Evolutionary conservation across 2,888 invertebrate genomes (phyloP).

Genomic region (Crioceris asparagi): DNA sequence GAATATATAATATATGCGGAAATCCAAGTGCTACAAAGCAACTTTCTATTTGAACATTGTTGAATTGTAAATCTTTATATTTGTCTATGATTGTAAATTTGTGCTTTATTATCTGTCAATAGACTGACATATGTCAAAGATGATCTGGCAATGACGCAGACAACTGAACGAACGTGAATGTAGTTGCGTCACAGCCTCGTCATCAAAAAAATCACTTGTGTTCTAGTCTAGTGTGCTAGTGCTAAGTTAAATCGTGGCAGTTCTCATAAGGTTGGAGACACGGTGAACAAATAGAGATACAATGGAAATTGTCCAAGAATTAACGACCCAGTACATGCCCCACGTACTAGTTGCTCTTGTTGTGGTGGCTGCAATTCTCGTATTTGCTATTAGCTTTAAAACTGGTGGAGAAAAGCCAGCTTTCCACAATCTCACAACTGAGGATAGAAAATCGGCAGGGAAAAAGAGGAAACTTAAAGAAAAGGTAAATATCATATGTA

Average conservation of each 20-base stretch:
- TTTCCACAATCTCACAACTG: constrained; percentile 59
- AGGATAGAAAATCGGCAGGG: constrained; percentile 56
- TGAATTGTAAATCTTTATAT: no score
- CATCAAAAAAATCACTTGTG: constrained; percentile 42
- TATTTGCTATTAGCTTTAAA: constrained; percentile 30
- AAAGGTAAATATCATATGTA: constrained; percentile 42
- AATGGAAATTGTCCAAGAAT: constrained; percentile 51
- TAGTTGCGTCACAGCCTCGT: constrained; percentile 59
- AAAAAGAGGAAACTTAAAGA: constrained; percentile 63
- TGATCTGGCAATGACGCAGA: no score
- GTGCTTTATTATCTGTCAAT: no score
- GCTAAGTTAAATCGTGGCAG: constrained; percentile 20
- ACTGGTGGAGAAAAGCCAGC: constrained; percentile 53
- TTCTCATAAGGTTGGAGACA: constrained; percentile 6
- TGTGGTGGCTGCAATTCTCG: constrained; percentile 25
- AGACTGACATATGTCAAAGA: no score
- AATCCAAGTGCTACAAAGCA: no score
- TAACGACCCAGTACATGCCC: constrained; percentile 46
- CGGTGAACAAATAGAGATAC: constrained; percentile 14
- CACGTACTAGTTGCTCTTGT: constrained; percentile 47
- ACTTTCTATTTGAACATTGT: no score
- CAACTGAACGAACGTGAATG: no score
- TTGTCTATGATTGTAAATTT: no score
- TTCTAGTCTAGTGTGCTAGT: no score
- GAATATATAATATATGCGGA: no score